Evolutionary conservation across 2,888 invertebrate genomes (phyloP), one percentile per base, ranked within the genome.

Genomic region (Agonopterix arenella): DNA sequence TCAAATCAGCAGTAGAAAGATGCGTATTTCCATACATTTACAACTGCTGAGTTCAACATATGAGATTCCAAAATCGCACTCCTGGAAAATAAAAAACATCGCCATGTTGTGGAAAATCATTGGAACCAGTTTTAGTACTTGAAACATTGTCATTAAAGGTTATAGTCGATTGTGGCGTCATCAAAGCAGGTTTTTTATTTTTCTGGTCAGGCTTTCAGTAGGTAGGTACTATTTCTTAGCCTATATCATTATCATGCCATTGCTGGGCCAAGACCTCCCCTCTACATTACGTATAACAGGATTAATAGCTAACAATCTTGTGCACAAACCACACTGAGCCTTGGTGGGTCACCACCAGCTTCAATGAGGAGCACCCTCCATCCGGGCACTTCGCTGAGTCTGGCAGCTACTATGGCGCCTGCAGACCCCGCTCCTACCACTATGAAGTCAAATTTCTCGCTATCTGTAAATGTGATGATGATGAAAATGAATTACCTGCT

Each of bases 361-460:
- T 75, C 75, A 1, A 75, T 51, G 4, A 75, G 60, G 28, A 75
- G 58, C 4, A 73, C 64, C 1, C 51, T 61, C 67, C 69, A 68
- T 9, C 62, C 51, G 4, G 59, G 47, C 7, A 66, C 53, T 50
- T 74, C 75, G 47, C 68, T 69, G 5, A 75, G 62, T 7, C 75
- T 57, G 7, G 68, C 59, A 1, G 75, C 73, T 0, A 70, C 61
- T 10, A 68, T 58, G 1, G 72, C 68, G 3, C 73, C 75, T 0
- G 61, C 69, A 1, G 72, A 68, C 1, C 73, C 73, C 1, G 71
- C 67, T 1, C 73, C 73, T 1, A 73, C 66, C 8, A 73, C 68
- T 11, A 75, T 59, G 50, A 70, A 72, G 55, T 75, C 69, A 48
- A 70, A 73, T 8, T 37, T 54, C 3, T 66, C 63, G 2, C 67